phyloP scores from a whole-genome alignment of 37 sponge, comb jelly and placozoan genomes.

The Spongilla lacustris region DNA sequence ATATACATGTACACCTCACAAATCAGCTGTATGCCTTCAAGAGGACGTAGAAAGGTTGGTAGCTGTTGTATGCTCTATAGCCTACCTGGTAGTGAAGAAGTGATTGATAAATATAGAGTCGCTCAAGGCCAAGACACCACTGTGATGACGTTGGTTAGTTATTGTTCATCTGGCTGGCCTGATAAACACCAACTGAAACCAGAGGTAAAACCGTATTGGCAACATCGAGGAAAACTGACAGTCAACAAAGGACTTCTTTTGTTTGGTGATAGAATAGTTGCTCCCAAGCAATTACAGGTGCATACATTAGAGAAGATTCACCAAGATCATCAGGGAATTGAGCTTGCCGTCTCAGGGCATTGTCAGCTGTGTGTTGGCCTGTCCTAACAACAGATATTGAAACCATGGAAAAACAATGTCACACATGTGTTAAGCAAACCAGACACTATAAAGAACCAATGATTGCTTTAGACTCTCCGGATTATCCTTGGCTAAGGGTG shows the following conservation, averaged over 20 bases:
- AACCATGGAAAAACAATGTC: not conserved
- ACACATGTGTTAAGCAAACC: not conserved
- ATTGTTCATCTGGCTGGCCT: constrained; percentile 22
- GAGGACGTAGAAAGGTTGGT: constrained; percentile 7
- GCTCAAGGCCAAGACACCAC: constrained; percentile 22
- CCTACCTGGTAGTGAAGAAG: constrained; percentile 6
- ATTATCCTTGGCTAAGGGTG: too few relatives aligned
- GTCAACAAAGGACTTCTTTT: constrained; percentile 15
- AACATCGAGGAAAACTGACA: constrained; percentile 18
- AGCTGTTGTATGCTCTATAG: not conserved
- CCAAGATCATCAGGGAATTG: constrained; percentile 22
- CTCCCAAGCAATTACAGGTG: constrained; percentile 14
- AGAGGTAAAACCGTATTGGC: constrained; percentile 17
- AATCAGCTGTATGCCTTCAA: not conserved
- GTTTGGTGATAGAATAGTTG: constrained; percentile 5
- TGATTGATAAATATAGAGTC: constrained; percentile 1
- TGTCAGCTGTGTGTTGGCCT: constrained; percentile 36
- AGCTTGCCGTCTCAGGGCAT: constrained; percentile 14
- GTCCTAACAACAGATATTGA: constrained; percentile 16
- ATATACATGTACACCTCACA: not conserved
- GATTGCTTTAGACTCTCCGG: too few relatives aligned
- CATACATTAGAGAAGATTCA: constrained; percentile 23
- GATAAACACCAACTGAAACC: not conserved
- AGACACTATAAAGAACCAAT: too few relatives aligned
- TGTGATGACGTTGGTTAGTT: not conserved